These are phyloP conservation scores for Pantelozetes paolii DNA, from an alignment of 2,888 invertebrate species.

Conservation along the genomic window DNA sequence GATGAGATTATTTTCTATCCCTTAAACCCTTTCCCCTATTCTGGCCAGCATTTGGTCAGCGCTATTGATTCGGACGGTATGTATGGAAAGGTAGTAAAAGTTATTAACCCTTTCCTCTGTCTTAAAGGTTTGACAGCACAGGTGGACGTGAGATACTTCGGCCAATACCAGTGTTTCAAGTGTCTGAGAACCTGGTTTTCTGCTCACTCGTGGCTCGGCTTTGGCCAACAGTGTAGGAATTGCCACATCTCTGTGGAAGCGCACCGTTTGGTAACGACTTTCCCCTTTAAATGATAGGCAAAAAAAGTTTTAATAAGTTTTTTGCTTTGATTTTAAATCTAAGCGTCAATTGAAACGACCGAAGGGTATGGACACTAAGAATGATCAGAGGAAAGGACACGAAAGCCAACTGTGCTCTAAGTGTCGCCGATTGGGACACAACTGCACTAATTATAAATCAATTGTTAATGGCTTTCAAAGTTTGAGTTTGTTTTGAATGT, in stretches of 20 bases:
- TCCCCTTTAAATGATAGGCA: too few species aligned
- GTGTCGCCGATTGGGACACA: not conserved
- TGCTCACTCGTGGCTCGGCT: not conserved
- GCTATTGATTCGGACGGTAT: not conserved
- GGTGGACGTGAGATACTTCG: not conserved
- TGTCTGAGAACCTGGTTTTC: constrained; percentile 11
- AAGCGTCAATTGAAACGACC: not conserved
- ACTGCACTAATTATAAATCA: too few species aligned
- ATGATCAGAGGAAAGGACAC: not conserved
- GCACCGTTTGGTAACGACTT: not conserved
- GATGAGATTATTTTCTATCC: too few species aligned
- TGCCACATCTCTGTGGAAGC: not conserved
- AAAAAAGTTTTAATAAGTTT: not conserved
- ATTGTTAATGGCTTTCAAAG: too few species aligned
- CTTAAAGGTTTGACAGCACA: too few species aligned
- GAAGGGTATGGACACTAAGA: not conserved
- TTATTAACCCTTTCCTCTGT: not conserved
- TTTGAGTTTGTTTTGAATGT: too few species aligned
- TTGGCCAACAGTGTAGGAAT: not conserved
- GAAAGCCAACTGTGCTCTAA: not conserved
- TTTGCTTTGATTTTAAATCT: too few species aligned
- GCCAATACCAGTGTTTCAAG: constrained; percentile 8
- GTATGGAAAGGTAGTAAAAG: not conserved
- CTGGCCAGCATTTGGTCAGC: not conserved
- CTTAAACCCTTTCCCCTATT: not conserved